Conservation (phyloP, 2,888 invertebrate species). For the Strigamia transsilvanica region DNA sequence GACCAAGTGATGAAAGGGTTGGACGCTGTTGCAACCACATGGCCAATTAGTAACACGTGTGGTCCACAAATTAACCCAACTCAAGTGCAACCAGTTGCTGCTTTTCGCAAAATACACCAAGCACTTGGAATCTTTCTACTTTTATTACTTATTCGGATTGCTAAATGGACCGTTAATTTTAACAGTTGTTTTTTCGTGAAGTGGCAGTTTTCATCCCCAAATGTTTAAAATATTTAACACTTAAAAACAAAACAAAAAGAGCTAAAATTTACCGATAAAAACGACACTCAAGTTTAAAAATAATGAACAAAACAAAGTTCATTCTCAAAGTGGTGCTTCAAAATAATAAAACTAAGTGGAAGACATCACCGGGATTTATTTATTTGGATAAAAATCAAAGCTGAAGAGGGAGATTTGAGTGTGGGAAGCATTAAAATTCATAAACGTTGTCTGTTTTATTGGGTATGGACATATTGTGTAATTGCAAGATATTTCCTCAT, state of each 20-base stretch:
- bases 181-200: not conserved
- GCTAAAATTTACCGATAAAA: not conserved
- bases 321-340: too few species aligned
- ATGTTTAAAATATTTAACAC: not conserved
- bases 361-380: too few species aligned
- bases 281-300: not conserved
- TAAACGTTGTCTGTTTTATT: too few species aligned
- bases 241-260: not conserved
- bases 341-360: too few species aligned
- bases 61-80: slow-evolving; percentile 4
- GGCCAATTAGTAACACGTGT: slow-evolving; percentile 28
- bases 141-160: not conserved
- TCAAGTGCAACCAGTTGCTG: slow-evolving; percentile 3
- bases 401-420: too few species aligned
- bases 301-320: too few species aligned
- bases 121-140: not conserved
- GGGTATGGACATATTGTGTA: not conserved
- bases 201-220: slow-evolving; percentile 1
- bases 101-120: not conserved
- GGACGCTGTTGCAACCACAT: slow-evolving; percentile 40
- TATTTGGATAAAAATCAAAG: too few species aligned
- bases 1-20: slow-evolving; percentile 8
- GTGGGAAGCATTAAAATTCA: too few species aligned
- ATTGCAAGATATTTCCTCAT: not conserved
- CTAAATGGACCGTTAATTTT: not conserved